Evolutionary conservation across 1,140 invertebrate genomes (phyloP).

Genomic region (Megathymus violae): DNA sequence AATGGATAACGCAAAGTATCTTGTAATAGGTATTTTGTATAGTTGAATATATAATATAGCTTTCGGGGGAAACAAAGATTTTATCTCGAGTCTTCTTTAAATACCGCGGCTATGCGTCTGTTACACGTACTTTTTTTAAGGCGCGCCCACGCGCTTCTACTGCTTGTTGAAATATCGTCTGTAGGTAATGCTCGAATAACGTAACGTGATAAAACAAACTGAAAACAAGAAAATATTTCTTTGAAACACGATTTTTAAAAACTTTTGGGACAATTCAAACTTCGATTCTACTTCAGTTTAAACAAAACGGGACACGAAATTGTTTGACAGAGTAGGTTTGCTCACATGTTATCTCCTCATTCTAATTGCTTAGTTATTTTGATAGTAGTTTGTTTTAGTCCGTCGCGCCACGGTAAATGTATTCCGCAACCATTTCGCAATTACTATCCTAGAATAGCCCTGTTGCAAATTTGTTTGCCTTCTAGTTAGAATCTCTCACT

Average conservation of each 20-base stretch:
- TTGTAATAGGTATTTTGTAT: constrained; percentile 23
- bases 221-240: neutral
- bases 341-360: neutral
- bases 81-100: constrained; percentile 53
- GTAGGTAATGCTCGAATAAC: constrained; percentile 26
- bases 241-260: neutral
- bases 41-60: neutral
- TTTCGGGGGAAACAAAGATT: constrained; percentile 17
- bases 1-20: constrained; percentile 2
- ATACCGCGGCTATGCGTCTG: constrained; percentile 59
- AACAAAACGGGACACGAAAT: neutral
- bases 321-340: neutral
- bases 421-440: constrained; percentile 57
- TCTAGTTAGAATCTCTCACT: constrained; percentile 8
- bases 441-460: constrained; percentile 48
- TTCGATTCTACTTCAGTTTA: neutral
- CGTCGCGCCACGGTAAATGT: constrained; percentile 14
- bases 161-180: constrained; percentile 44
- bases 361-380: constrained; percentile 1
- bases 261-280: neutral
- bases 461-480: constrained; percentile 13
- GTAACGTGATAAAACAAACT: constrained; percentile 2
- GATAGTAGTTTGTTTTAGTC: constrained; percentile 4
- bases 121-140: constrained; percentile 56
- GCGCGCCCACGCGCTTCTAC: constrained; percentile 53